Percentiles rank a stretch among this genome's conserved stretches.
phyloP scores from a whole-genome alignment of 2,113 vertebrate species.

The Lophotis ruficrista region DNA sequence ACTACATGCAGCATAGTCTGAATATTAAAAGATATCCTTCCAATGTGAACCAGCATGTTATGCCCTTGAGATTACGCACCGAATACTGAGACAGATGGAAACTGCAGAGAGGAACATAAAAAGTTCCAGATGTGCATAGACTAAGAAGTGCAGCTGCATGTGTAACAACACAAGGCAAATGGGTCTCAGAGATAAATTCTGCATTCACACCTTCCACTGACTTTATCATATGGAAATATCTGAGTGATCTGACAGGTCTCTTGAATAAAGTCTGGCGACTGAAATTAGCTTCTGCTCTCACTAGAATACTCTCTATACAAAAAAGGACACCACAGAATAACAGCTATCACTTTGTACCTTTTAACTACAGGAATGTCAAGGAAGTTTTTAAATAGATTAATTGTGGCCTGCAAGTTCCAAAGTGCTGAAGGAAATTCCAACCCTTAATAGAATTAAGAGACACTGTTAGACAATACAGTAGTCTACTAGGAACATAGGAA shows the following conservation, averaged over 20 bases:
- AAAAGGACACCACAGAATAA: background rate
- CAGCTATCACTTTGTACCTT: background rate
- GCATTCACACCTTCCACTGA: background rate
- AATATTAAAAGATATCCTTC: background rate
- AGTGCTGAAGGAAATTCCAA: background rate
- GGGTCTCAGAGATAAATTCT: background rate
- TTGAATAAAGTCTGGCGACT: background rate
- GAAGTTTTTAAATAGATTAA: background rate
- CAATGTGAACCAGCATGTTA: background rate
- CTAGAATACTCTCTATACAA: background rate
- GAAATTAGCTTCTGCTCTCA: background rate
- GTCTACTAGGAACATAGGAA: background rate
- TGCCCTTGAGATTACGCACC: background rate
- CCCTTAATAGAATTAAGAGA: background rate
- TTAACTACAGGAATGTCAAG: background rate
- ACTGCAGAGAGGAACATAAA: background rate
- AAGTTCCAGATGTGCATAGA: background rate
- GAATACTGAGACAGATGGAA: constrained; percentile 6
- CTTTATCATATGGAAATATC: background rate
- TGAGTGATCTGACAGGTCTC: background rate
- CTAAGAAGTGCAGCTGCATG: background rate
- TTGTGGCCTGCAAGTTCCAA: background rate
- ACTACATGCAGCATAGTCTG: background rate
- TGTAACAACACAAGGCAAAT: background rate
- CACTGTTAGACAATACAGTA: background rate